A percentile compares a stretch with the other conserved stretches of the same genome.
Conservation (phyloP, 2,888 invertebrate genomes). For the Xanthostigma xanthostigma region DNA sequence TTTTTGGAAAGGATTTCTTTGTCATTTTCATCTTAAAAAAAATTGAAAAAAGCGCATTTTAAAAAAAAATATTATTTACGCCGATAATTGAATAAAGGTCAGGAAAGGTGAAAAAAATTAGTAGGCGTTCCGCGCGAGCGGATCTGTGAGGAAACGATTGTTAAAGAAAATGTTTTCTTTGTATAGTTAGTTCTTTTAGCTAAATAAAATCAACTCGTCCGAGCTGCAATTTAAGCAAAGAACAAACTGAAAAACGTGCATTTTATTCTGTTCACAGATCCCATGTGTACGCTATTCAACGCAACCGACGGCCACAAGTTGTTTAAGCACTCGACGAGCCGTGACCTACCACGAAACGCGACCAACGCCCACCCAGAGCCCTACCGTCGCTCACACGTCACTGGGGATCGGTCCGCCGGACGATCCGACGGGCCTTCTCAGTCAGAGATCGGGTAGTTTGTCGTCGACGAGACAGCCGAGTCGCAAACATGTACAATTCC, state of each 20-base stretch:
- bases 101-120: too few species aligned
- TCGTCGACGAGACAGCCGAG: slow-evolving; percentile 3
- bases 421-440: slow-evolving; percentile 22
- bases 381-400: slow-evolving; percentile 32
- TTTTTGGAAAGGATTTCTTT: too few species aligned
- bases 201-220: not conserved
- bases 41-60: too few species aligned
- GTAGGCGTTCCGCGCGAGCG: too few species aligned
- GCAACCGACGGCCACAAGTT: slow-evolving; percentile 38
- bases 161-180: too few species aligned
- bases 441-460: slow-evolving; percentile 24
- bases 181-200: not conserved
- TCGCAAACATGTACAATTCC: slow-evolving; percentile 56
- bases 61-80: too few species aligned
- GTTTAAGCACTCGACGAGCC: slow-evolving; percentile 19
- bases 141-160: too few species aligned
- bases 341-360: slow-evolving; percentile 32
- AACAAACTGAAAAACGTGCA: not conserved
- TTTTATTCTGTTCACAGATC: slow-evolving; percentile 23
- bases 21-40: too few species aligned
- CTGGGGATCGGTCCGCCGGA: slow-evolving; percentile 20
- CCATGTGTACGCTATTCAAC: slow-evolving; percentile 37
- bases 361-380: slow-evolving; percentile 37
- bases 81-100: too few species aligned
- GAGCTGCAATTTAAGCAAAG: not conserved